Conservation (phyloP, 2,888 invertebrate species). For the Dichetophora obliterata region DNA sequence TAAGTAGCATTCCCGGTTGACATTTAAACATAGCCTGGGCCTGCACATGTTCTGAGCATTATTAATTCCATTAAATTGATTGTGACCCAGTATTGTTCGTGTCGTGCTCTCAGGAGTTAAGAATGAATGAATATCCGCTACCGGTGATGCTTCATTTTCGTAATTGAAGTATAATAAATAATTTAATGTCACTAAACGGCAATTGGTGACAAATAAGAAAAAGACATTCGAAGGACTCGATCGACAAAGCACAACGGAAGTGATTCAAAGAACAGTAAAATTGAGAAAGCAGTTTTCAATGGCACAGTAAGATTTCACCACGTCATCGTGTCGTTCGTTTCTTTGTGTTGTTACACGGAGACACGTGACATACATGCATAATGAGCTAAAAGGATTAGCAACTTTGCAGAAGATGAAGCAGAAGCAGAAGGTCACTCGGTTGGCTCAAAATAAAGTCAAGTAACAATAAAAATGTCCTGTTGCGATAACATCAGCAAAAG, state of each 20-base stretch:
- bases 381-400: conserved; percentile 46
- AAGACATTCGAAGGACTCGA: not conserved
- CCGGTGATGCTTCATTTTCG: conserved; percentile 21
- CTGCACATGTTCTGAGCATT: conserved; percentile 7
- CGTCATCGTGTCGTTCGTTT: conserved; percentile 25
- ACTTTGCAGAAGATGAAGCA: not conserved
- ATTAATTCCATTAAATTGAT: conserved; percentile 28
- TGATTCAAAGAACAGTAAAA: conserved; percentile 1
- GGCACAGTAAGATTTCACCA: conserved; percentile 10
- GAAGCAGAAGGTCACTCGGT: not conserved
- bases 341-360: conserved; percentile 11
- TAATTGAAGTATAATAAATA: conserved; percentile 42
- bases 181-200: conserved; percentile 59
- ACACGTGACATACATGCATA: conserved; percentile 46
- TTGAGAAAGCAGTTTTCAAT: not conserved
- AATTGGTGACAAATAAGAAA: conserved; percentile 52
- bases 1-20: not conserved
- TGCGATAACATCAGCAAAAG: not conserved
- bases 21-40: not conserved
- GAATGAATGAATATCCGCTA: not conserved
- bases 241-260: not conserved
- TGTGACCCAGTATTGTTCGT: conserved; percentile 14
- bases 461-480: conserved; percentile 20
- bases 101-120: not conserved
- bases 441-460: not conserved